Evolutionary conservation across 2,888 invertebrate genomes (phyloP), one percentile per base, ranked within the genome.

Genomic region (Micoletzkya japonica): DNA sequence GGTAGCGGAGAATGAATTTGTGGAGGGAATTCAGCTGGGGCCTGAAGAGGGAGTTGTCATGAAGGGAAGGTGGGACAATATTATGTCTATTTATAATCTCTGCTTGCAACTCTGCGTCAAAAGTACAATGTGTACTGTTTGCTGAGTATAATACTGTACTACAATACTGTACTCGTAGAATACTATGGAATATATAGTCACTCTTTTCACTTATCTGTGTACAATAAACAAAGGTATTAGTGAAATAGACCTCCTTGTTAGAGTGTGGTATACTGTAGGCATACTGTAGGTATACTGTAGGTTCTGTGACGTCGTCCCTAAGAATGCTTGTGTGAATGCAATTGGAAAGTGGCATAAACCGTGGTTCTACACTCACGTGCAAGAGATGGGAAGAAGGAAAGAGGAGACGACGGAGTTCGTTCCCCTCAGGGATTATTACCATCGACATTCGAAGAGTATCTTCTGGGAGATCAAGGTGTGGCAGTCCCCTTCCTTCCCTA

Each of bases 361-460:
- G 7, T 93, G 93, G 92, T 93, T 93, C 87, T 93, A 90, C 88
- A 90, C 89, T 72, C 92, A 93, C 86, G 92, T 92, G 0, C 88
- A 90, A 82, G 86, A 85, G 0, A 89, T 84, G 17, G 72, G 75
- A 7, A 63, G 39, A 30, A 54, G 54, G 54, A 34, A 54, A 2
- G 30, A 50, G 73, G 66, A 73, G 59, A 57, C 32, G 68, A 70
- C 74, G 7, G 84, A 85, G 82, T 92, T 91, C 86, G 91, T 93
- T 67, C 93, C 93, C 0, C 86, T 92, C 1, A 86, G 92, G 64
- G 91, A 93, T 85, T 93, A 93, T 87, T 93, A 92, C 84, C 92
- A 92, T 85, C 88, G 93, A 63, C 93, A 93, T 82, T 91, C 92
- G 0, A 89, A 90, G 75, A 91, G 92, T 74, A 88, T 93, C 72